Base-by-base conservation (phyloP, 2,113 vertebrate species). In the Neopipo cinnamomea region DNA sequence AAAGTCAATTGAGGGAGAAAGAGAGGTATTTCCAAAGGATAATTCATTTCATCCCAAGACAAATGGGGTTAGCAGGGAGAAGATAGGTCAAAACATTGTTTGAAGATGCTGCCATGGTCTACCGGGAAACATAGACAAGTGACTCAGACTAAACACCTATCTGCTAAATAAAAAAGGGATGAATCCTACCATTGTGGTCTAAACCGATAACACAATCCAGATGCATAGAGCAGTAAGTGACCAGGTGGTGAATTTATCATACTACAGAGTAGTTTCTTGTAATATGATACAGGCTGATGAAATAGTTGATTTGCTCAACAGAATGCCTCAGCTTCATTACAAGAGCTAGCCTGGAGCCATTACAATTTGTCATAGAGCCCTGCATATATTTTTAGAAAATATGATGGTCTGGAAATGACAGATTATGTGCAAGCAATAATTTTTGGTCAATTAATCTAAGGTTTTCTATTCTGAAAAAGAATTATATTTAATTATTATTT, bases 371-470 rank as follows among this genome's bases (percentile, higher is more conserved):
- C 42, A 63, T n/a, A 91, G 72, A 31, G 63, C 52, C 27, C 24
- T 74, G 39, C 2, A 1, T 59, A 16, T 83, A 88, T 92, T 97
- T 96, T 93, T 94, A 91, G 92, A 88, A 90, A 93, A 90, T 77
- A 74, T 27, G 66, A 80, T 90, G 75, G 35, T 94, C 78, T 96
- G 88, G 52, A 91, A 96, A 72, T 52, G 68, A 92, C 93, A 87
- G 39, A 75, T 75, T 87, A 75, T 89, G 68, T 68, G 39, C 61
- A 75, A 84, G 37, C 31, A 92, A 25, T 37, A 78, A 56, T 82
- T 92, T 93, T 92, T 86, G 61, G 68, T 72, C 76, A 91, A 95
- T 96, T 94, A 88, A 84, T 78, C 52, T 81, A 90, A 86, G 68
- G 44, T 87, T 95, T 25, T 81, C 65, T 72, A n/a, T 42, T 81